Evolutionary conservation across 2,888 invertebrate species (phyloP).

Genomic region (Drosophila anomalata): DNA sequence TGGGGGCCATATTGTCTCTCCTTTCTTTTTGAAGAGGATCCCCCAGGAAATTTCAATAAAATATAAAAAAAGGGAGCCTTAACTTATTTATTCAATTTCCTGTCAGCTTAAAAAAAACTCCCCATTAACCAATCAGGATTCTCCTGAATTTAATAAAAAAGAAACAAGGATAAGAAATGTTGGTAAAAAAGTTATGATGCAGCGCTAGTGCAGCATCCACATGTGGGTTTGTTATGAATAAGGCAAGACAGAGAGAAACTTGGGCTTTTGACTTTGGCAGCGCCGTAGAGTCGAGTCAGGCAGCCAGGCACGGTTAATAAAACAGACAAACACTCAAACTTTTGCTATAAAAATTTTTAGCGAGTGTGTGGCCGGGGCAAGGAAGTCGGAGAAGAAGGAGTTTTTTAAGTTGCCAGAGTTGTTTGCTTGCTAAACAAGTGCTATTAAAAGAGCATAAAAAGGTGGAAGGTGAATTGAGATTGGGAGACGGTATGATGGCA

Average conservation of each 20-base stretch:
- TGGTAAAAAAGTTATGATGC: constrained; percentile 25
- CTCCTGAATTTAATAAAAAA: neutral
- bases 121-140: constrained; percentile 1
- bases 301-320: constrained; percentile 76
- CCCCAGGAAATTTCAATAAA: too few species aligned
- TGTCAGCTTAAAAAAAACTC: neutral
- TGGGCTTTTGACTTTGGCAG: constrained; percentile 46
- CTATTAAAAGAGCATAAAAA: constrained; percentile 79
- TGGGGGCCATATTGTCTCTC: too few species aligned
- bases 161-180: neutral
- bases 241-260: constrained; percentile 62
- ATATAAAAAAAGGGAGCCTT: too few species aligned
- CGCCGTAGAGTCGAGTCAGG: constrained; percentile 30
- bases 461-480: constrained; percentile 58
- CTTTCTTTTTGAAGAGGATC: too few species aligned
- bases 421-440: constrained; percentile 79
- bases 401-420: constrained; percentile 69
- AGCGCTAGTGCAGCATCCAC: constrained; percentile 45
- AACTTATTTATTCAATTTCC: too few species aligned
- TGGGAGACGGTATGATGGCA: constrained; percentile 4
- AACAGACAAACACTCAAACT: constrained; percentile 82
- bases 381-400: constrained; percentile 16
- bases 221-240: constrained; percentile 67
- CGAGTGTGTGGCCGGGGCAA: constrained; percentile 27
- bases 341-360: constrained; percentile 79